phyloP scores from a whole-genome alignment of 1,140 invertebrate species.

The Drosophila rhopaloa region DNA sequence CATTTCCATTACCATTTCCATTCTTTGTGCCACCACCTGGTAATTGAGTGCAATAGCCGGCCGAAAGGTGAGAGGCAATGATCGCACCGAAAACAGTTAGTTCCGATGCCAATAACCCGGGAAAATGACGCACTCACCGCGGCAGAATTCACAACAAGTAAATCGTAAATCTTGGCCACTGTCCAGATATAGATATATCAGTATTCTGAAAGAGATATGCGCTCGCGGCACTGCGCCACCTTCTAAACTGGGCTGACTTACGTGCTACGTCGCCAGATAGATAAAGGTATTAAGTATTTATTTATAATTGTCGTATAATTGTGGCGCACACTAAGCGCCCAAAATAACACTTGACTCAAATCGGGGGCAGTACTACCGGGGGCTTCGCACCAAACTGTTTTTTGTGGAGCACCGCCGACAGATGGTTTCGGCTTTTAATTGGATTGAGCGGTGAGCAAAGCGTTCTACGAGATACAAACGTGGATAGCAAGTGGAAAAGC shows the following conservation, averaged over 20 bases:
- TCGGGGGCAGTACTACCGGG: conserved; percentile 45
- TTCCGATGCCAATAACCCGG: conserved; percentile 74
- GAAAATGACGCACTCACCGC: conserved; percentile 27
- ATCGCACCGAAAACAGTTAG: conserved; percentile 68
- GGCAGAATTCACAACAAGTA: conserved; percentile 1
- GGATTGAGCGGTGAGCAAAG: conserved; percentile 52
- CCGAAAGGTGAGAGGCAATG: conserved; percentile 46
- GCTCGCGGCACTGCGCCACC: conserved; percentile 23
- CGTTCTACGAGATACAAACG: conserved; percentile 25
- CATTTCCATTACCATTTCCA: conserved; percentile 55
- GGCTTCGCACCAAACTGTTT: conserved; percentile 7
- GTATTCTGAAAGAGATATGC: conserved; percentile 18
- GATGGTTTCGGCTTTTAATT: conserved; percentile 58
- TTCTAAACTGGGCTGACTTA: conserved; percentile 30
- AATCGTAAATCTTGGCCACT: conserved; percentile 37
- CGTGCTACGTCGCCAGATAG: conserved; percentile 32
- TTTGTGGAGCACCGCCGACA: conserved; percentile 47
- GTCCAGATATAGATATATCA: conserved; percentile 35
- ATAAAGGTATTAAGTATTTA: conserved; percentile 50
- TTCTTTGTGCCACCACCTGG: conserved; percentile 49
- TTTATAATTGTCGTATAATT: conserved; percentile 76
- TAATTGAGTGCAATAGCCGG: conserved; percentile 55
- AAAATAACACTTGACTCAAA: conserved; percentile 75
- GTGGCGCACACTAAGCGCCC: conserved; percentile 23
- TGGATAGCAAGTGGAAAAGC: conserved; percentile 37